Conservation (phyloP, 37 sponge, comb jelly and placozoan species). For the Geodia barretti region DNA sequence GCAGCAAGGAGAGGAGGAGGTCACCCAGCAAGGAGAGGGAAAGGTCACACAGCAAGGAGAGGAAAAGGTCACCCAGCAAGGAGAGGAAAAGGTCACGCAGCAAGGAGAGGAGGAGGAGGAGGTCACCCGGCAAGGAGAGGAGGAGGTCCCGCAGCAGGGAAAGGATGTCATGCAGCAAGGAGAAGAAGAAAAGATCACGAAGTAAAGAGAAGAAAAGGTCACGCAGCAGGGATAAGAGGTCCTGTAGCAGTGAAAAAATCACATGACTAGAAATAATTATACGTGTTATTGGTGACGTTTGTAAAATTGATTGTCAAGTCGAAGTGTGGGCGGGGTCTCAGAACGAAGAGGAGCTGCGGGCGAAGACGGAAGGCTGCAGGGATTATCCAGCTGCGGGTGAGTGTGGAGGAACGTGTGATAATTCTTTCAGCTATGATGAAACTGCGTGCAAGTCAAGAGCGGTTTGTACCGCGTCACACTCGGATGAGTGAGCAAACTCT, state of each 20-base stretch:
- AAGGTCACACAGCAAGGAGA: not conserved
- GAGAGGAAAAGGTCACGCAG: slow-evolving; percentile 3
- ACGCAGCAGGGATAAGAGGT: not conserved
- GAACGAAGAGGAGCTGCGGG: too few relatives aligned
- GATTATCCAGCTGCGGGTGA: too few relatives aligned
- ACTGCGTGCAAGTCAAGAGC: not conserved
- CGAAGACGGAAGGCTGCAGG: too few relatives aligned
- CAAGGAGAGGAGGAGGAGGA: not conserved
- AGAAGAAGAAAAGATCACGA: not conserved
- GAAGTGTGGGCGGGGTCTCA: too few relatives aligned
- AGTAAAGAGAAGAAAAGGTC: not conserved
- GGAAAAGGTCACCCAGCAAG: not conserved
- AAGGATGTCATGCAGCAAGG: not conserved
- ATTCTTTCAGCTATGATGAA: too few relatives aligned
- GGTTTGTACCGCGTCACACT: slow-evolving; percentile 38
- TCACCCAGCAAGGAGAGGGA: slow-evolving; percentile 1
- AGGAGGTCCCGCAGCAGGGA: slow-evolving; percentile 15
- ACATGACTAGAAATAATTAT: too few relatives aligned
- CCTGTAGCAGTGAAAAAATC: too few relatives aligned
- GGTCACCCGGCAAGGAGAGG: slow-evolving; percentile 1
- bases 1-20: slow-evolving; percentile 13
- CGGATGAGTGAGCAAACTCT: slow-evolving; percentile 7
- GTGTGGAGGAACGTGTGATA: too few relatives aligned
- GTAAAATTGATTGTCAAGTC: too few relatives aligned
- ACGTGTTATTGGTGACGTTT: too few relatives aligned